phyloP scores from a whole-genome alignment of 2,113 vertebrate genomes.

The Kryptolebias marmoratus region DNA sequence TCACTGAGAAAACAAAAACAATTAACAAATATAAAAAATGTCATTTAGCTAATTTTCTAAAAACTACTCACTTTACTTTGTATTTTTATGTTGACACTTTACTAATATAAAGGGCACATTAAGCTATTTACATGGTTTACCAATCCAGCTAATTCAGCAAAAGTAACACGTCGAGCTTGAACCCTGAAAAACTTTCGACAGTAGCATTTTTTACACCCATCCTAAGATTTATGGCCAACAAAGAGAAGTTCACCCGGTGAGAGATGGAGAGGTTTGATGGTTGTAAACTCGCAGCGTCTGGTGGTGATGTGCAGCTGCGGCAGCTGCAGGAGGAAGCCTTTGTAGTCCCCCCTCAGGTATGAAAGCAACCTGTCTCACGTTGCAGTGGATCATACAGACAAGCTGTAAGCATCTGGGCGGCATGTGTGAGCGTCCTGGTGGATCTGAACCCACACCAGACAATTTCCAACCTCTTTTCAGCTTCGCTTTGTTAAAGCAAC shows the following conservation, averaged over 20 bases:
- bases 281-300: conserved; percentile 43
- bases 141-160: not conserved
- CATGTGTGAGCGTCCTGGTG: conserved; percentile 47
- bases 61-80: no score
- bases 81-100: no score
- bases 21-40: no score
- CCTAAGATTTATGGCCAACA: conserved; percentile 20
- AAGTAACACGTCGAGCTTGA: not conserved
- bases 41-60: no score
- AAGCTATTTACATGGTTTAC: no score
- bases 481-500: not conserved
- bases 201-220: conserved; percentile 6
- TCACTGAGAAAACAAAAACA: no score
- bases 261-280: conserved; percentile 20
- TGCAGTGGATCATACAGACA: conserved; percentile 22
- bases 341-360: conserved; percentile 60
- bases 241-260: conserved; percentile 4
- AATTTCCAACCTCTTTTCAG: not conserved
- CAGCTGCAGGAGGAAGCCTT: conserved; percentile 50
- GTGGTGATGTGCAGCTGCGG: conserved; percentile 31
- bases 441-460: conserved; percentile 14
- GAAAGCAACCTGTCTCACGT: conserved; percentile 48
- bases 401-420: conserved; percentile 54
- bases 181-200: not conserved
- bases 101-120: no score